Conservation (phyloP, 2,888 invertebrate species). For the Apamea monoglypha region DNA sequence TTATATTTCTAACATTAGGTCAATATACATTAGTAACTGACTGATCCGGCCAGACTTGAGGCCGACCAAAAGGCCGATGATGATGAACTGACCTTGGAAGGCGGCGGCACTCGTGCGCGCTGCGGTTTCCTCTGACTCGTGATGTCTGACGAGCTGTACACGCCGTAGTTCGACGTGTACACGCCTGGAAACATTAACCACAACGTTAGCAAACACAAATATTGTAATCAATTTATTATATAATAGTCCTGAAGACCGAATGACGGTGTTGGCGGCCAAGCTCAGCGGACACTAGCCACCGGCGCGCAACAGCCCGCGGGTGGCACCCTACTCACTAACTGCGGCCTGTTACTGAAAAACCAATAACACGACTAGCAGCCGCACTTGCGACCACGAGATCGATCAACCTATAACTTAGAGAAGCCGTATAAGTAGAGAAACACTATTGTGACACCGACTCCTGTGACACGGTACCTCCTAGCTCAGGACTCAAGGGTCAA, state of each 20-base stretch:
- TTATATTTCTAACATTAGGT: too few relatives aligned
- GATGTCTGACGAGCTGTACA: constrained; percentile 84
- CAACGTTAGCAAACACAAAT: constrained; percentile 52
- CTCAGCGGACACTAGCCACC: too few relatives aligned
- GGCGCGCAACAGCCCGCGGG: too few relatives aligned
- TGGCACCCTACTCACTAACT: too few relatives aligned
- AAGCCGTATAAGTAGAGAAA: not conserved
- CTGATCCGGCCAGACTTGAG: not conserved
- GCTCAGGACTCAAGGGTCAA: too few relatives aligned
- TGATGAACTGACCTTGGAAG: constrained; percentile 89
- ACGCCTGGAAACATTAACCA: constrained; percentile 73
- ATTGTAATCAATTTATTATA: not conserved
- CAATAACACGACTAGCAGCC: too few relatives aligned
- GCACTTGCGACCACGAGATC: too few relatives aligned
- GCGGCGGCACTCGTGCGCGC: constrained; percentile 94
- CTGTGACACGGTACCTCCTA: not conserved
- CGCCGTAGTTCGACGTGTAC: constrained; percentile 83
- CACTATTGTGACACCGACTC: not conserved
- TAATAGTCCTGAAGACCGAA: too few relatives aligned
- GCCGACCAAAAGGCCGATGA: not conserved
- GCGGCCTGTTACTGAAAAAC: too few relatives aligned
- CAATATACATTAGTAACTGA: not conserved
- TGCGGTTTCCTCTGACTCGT: constrained; percentile 91
- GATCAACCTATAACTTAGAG: too few relatives aligned
- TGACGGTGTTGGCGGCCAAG: too few relatives aligned